Evolutionary conservation across 2,888 invertebrate genomes (phyloP).

Genomic region (Cataglyphis albicans): DNA sequence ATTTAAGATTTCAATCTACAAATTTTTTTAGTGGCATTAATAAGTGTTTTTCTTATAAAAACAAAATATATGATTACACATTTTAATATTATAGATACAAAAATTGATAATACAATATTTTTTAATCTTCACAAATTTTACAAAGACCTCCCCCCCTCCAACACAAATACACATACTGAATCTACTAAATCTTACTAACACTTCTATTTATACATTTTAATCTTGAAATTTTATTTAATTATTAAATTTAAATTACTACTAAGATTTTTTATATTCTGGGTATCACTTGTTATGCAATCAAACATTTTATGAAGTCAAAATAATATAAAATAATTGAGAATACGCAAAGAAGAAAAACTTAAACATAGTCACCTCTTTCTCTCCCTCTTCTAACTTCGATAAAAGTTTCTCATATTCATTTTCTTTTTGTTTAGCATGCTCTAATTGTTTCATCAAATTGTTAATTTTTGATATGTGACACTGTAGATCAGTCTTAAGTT

Average conservation of each 20-base stretch:
- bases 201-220: not conserved
- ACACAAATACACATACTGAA: not conserved
- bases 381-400: conserved; percentile 52
- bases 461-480: conserved; percentile 59
- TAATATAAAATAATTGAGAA: not conserved
- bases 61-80: not conserved
- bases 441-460: conserved; percentile 68
- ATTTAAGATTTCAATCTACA: conserved; percentile 63
- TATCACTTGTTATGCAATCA: not conserved
- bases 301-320: not conserved
- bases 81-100: not conserved
- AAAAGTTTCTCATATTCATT: conserved; percentile 56
- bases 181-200: conserved; percentile 2
- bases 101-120: not conserved
- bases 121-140: not conserved
- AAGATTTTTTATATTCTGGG: not conserved
- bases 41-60: not conserved
- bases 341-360: not conserved
- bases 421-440: conserved; percentile 67
- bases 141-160: too few relatives aligned
- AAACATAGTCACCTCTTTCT: conserved; percentile 51
- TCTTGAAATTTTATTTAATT: not conserved
- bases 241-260: not conserved
- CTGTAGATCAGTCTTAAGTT: conserved; percentile 66
- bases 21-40: conserved; percentile 15